Percentiles rank a stretch among this genome's conserved stretches.
phyloP scores from a whole-genome alignment of 1,140 invertebrate genomes.

The Hyles vespertilio region DNA sequence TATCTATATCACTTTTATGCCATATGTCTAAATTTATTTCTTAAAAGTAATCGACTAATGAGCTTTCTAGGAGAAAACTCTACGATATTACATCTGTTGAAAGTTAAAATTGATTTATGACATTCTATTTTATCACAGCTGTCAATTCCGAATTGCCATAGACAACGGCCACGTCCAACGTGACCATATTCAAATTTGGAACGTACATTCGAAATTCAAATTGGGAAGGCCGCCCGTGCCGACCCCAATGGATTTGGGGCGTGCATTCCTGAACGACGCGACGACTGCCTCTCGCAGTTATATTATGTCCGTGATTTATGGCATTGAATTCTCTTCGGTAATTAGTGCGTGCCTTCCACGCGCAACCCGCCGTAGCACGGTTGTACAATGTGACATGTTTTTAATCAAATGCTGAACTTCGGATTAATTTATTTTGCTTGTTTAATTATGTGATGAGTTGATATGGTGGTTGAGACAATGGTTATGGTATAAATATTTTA shows the following conservation, averaged over 20 bases:
- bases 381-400: constrained; percentile 1
- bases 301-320: constrained; percentile 72
- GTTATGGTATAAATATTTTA: too few relatives aligned
- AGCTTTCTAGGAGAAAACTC: too few relatives aligned
- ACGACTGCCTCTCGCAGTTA: constrained; percentile 43
- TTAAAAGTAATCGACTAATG: too few relatives aligned
- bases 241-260: constrained; percentile 48
- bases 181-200: constrained; percentile 34
- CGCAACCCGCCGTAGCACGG: constrained; percentile 10
- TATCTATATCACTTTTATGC: too few relatives aligned
- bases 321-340: constrained; percentile 70
- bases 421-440: not conserved
- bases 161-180: constrained; percentile 20
- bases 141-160: too few relatives aligned
- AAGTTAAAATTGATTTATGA: too few relatives aligned
- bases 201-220: constrained; percentile 19
- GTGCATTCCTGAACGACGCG: constrained; percentile 57
- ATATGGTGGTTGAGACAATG: not conserved
- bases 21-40: too few relatives aligned
- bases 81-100: too few relatives aligned
- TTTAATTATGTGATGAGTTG: not conserved
- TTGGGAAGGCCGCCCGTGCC: constrained; percentile 13
- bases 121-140: too few relatives aligned
- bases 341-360: constrained; percentile 66
- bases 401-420: not conserved